Base-by-base conservation (phyloP, 2,797 vertebrate species). In the Sebastiscus tertius region DNA sequence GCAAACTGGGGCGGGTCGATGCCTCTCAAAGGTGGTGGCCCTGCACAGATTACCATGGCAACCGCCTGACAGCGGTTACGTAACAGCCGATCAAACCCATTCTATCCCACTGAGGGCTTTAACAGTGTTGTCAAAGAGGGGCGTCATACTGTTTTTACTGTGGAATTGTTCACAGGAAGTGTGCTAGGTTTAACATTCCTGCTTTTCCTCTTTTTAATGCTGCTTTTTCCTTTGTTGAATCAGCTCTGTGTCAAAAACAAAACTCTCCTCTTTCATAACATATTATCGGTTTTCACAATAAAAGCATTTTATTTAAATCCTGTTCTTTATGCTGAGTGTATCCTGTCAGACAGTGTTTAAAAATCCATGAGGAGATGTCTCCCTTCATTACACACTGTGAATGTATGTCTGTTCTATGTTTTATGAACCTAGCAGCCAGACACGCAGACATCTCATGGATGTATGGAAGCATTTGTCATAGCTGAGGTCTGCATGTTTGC, bases 11-110 rank as follows among this genome's bases (percentile, higher is more conserved):
- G 81, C 16, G n/a, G 79, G 79, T 82, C 80, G 61, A 39, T 42
- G 71, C 79, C 61, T 86, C 85, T 74, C 65, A 77, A 83, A 82
- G 83, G 63, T 87, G 81, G 46, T 64, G 77, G 77, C 77, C 71
- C 42, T 58, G 75, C 66, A 26, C 59, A 34, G 74, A 69, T 89
- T 82, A 63, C 92, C 75, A 86, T 85, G 81, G 82, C 60, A 92
- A 93, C 90, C 4, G 11, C n/a, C 77, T 77, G 77, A 74, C 56
- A 76, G 75, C 1, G 24, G 71, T 92, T 90, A 69, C 78, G 59
- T 80, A 93, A 93, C 65, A 82, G 84, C 39, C 20, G 16, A 78
- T 90, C 70, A 78, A 85, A 80, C 52, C 46, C 58, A 14, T 72
- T 80, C 42, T 61, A 18, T 36, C 82, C 74, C 70, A 59, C 58